Percentiles rank a stretch among this genome's conserved stretches.
phyloP scores from a whole-genome alignment of 92 coral and sea anemone genomes.

The Phenganax marumi region DNA sequence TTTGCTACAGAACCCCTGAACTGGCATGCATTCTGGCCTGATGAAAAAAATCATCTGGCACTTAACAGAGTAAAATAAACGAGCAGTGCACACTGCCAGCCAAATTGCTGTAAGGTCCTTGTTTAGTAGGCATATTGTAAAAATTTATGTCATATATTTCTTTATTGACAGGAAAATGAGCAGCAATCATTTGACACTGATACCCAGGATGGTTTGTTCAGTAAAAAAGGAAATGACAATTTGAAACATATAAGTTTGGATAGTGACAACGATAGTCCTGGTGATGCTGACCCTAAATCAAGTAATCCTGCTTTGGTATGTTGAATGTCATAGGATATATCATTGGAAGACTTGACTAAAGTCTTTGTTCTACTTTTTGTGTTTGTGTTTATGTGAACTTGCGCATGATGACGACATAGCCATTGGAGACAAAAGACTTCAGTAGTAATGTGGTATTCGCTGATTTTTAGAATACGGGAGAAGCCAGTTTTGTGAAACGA shows the following conservation, averaged over 20 bases:
- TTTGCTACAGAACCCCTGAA: too few relatives aligned
- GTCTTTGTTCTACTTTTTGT: too few relatives aligned
- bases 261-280: slow-evolving; percentile 34
- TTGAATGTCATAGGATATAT: not conserved
- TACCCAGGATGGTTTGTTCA: not conserved
- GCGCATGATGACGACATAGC: too few relatives aligned
- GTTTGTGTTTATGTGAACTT: too few relatives aligned
- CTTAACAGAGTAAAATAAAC: too few relatives aligned
- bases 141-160: not conserved
- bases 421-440: too few relatives aligned
- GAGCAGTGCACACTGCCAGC: not conserved
- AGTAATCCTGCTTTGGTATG: slow-evolving; percentile 4
- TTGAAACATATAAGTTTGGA: slow-evolving; percentile 11
- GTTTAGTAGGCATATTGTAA: not conserved
- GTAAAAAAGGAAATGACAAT: not conserved
- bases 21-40: too few relatives aligned
- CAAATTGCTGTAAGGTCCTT: not conserved
- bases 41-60: too few relatives aligned
- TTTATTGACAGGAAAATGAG: not conserved
- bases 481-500: slow-evolving; percentile 31
- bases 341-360: not conserved
- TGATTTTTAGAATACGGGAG: not conserved
- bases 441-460: too few relatives aligned
- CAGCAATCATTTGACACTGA: slow-evolving; percentile 28
- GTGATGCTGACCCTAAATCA: slow-evolving; percentile 13